phyloP scores from a whole-genome alignment of 2,113 vertebrate genomes.

The Corydoras sp. region DNA sequence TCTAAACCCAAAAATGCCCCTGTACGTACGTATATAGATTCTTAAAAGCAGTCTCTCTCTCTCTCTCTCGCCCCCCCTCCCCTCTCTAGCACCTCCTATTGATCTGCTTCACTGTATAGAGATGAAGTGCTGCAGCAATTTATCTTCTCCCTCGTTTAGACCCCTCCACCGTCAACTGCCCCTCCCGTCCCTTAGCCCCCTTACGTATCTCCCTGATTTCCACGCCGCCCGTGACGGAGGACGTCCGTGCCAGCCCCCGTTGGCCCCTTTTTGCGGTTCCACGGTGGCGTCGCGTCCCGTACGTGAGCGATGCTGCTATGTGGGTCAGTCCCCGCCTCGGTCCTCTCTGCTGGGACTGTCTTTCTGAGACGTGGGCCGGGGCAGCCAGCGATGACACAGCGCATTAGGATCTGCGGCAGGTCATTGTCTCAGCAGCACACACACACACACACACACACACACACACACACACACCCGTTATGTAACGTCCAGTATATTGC shows the following conservation, averaged over 20 bases:
- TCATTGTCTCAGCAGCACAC: background rate
- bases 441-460: conserved; percentile 9
- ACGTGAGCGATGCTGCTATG: background rate
- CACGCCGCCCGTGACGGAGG: background rate
- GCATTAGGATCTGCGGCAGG: conserved; percentile 10
- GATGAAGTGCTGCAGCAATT: background rate
- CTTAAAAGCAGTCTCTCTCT: too few relatives aligned
- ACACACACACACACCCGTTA: conserved; percentile 1
- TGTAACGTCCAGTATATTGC: background rate
- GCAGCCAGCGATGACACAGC: conserved; percentile 2
- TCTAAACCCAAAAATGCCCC: too few relatives aligned
- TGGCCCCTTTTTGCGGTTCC: background rate
- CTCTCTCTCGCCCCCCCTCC: background rate
- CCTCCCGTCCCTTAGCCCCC: background rate
- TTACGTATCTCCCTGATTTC: background rate
- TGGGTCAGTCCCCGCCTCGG: background rate
- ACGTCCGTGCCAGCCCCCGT: background rate
- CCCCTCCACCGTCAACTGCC: background rate
- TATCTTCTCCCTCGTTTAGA: background rate
- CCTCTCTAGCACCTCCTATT: background rate
- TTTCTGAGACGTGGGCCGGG: background rate
- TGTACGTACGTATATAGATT: too few relatives aligned
- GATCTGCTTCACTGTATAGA: conserved; percentile 13
- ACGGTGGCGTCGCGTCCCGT: background rate
- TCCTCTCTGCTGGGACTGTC: background rate